phyloP scores from a whole-genome alignment of 64 coral and sea anemone genomes.

The Anthopleura sola region DNA sequence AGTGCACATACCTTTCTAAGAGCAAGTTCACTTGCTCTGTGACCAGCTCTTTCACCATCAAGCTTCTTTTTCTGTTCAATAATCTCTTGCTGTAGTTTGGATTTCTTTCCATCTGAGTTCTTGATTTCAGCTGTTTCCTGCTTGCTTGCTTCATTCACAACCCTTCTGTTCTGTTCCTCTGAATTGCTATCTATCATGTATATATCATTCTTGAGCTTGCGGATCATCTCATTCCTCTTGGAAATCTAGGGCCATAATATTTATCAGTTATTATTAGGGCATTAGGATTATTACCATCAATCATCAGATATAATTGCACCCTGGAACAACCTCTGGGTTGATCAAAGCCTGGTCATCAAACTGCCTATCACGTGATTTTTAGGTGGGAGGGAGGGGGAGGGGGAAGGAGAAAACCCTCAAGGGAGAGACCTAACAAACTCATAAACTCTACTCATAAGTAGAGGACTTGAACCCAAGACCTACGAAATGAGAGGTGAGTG shows the following conservation, averaged over 20 bases:
- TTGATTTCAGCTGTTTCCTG: conserved; percentile 82
- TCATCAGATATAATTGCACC: background rate
- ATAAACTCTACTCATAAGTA: too few species aligned
- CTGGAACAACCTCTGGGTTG: too few species aligned
- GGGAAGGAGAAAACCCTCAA: too few species aligned
- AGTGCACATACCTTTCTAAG: conserved; percentile 65
- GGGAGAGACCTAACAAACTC: too few species aligned
- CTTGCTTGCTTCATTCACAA: conserved; percentile 79
- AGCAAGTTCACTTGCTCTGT: conserved; percentile 87
- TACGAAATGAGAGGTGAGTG: too few species aligned
- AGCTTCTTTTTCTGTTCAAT: conserved; percentile 87
- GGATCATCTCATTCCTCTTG: conserved; percentile 98
- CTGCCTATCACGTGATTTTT: too few species aligned
- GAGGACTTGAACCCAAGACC: too few species aligned
- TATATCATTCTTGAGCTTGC: conserved; percentile 84
- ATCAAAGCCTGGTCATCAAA: too few species aligned
- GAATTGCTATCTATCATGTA: conserved; percentile 72
- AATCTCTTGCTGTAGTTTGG: conserved; percentile 77
- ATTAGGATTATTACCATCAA: background rate
- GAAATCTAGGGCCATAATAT: conserved; percentile 62
- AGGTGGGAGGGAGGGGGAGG: too few species aligned
- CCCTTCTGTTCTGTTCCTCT: conserved; percentile 69
- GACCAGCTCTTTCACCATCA: conserved; percentile 56
- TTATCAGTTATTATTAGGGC: background rate
- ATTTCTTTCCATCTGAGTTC: conserved; percentile 86